phyloP scores from a whole-genome alignment of 92 coral and sea anemone species.

The Montipora capitata region DNA sequence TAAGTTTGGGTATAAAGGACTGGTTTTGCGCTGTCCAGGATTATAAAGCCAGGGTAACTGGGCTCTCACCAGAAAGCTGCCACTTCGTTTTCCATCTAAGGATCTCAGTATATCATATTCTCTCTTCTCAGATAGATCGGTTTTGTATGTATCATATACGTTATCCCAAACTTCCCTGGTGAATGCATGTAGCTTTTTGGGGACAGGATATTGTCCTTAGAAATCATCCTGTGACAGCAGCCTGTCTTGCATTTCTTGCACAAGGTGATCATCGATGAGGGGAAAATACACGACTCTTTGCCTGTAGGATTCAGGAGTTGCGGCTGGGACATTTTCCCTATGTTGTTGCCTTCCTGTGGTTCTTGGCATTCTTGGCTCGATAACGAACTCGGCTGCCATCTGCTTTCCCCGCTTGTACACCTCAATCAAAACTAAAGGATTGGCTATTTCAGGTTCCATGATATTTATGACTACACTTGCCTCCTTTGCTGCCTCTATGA shows the following conservation, averaged over 20 bases:
- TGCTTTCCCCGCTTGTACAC: neutral
- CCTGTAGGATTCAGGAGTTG: constrained; percentile 69
- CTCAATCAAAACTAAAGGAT: neutral
- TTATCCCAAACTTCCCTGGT: constrained; percentile 61
- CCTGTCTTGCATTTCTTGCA: no score
- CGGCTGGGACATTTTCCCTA: constrained; percentile 75
- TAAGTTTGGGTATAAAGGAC: no score
- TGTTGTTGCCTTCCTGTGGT: constrained; percentile 79
- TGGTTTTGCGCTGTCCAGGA: no score
- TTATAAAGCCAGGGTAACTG: no score
- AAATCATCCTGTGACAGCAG: constrained; percentile 78
- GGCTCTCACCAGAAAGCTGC: no score
- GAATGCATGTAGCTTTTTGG: constrained; percentile 70
- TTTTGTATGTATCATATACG: no score
- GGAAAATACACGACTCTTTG: no score
- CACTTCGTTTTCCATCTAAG: no score
- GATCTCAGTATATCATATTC: no score
- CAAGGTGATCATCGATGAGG: no score
- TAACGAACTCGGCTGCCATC: neutral
- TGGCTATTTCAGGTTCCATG: neutral
- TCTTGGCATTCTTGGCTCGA: constrained; percentile 73
- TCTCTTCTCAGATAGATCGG: no score
- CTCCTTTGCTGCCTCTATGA: neutral
- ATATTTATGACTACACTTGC: neutral
- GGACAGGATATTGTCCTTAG: constrained; percentile 71